Evolutionary conservation across 2,888 invertebrate genomes (phyloP).

Genomic region (Trypoxylon attenuatum): DNA sequence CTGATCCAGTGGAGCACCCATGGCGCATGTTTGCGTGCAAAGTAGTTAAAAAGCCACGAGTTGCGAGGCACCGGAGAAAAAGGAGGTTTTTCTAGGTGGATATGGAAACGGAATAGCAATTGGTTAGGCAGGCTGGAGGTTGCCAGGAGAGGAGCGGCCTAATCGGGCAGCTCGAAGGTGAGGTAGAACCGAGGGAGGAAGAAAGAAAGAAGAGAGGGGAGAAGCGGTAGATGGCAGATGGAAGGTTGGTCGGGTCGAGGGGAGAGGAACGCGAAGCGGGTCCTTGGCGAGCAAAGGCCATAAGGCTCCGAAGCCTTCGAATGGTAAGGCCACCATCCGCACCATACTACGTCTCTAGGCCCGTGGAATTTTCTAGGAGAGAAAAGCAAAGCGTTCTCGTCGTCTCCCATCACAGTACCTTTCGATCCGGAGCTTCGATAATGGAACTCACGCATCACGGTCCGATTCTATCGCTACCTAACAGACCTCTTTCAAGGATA

Average conservation of each 20-base stretch:
- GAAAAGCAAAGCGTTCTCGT: slow-evolving; percentile 19
- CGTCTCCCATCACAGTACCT: slow-evolving; percentile 20
- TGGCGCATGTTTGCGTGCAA: too few relatives aligned
- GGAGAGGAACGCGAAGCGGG: background rate
- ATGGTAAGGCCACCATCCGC: background rate
- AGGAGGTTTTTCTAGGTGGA: too few relatives aligned
- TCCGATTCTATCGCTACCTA: slow-evolving; percentile 2
- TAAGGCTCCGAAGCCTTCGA: background rate
- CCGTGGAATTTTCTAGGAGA: slow-evolving; percentile 19
- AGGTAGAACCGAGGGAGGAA: background rate
- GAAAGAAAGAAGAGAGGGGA: background rate
- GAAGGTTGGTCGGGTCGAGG: slow-evolving; percentile 4
- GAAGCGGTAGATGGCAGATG: background rate
- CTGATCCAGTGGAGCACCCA: too few relatives aligned
- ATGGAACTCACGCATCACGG: slow-evolving; percentile 17
- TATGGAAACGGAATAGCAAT: too few relatives aligned
- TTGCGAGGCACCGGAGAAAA: too few relatives aligned
- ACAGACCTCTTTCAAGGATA: slow-evolving; percentile 15
- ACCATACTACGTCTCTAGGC: too few relatives aligned
- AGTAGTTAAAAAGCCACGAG: too few relatives aligned
- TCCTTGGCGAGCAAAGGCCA: background rate
- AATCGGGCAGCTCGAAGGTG: background rate
- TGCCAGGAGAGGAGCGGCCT: background rate
- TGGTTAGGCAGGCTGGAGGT: too few relatives aligned
- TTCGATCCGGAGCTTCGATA: slow-evolving; percentile 39